Evolutionary conservation across 2,113 vertebrate species (phyloP).

Genomic region (Lepisosteus osseus): DNA sequence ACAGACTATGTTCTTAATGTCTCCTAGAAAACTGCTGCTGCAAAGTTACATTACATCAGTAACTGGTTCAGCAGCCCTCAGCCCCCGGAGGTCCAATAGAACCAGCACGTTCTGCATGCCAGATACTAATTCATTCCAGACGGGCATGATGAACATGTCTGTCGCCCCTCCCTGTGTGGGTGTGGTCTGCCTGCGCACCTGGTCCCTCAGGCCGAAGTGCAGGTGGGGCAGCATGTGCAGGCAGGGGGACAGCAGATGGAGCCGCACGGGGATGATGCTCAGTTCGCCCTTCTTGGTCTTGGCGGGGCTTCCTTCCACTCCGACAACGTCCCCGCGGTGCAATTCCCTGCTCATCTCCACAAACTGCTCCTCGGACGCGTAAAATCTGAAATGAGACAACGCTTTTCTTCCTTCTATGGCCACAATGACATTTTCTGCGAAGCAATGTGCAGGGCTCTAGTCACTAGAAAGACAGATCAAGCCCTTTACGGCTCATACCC

Average conservation of each 20-base stretch:
- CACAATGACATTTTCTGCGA: no score
- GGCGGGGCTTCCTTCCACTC: not conserved
- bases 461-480: no score
- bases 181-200: not conserved
- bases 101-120: no score
- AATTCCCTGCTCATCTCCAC: not conserved
- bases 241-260: not conserved
- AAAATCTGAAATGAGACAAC: not conserved
- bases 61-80: no score
- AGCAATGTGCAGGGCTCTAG: no score
- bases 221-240: slow-evolving; percentile 2
- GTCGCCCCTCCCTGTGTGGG: not conserved
- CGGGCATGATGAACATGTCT: not conserved
- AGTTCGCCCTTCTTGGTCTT: slow-evolving; percentile 1
- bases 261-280: not conserved
- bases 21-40: no score
- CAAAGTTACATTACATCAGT: no score
- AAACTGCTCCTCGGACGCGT: not conserved
- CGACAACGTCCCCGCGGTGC: not conserved
- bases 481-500: no score
- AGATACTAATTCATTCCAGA: no score
- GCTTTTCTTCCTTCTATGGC: no score
- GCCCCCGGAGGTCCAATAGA: no score
- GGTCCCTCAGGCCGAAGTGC: slow-evolving; percentile 1
- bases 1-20: no score